Evolutionary conservation across 2,797 vertebrate species (phyloP), one percentile per base, ranked within the genome.

Genomic region (Hafferia zeledoni): DNA sequence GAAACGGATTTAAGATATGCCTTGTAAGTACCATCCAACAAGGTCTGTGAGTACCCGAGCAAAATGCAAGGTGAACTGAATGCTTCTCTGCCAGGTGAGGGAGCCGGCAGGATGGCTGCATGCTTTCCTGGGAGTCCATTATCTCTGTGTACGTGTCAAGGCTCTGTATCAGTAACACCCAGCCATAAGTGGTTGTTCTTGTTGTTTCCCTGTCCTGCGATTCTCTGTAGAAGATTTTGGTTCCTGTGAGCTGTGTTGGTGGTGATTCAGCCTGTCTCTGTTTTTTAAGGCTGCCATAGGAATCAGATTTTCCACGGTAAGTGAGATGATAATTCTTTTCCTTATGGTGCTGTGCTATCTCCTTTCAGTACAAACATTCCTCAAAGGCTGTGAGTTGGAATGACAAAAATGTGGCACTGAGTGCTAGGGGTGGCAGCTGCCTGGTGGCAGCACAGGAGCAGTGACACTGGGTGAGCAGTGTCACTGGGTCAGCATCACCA

Each of bases 261-360:
- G 87, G 47, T 20, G 61, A 87, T 80, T 87, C 74, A 90, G 65
- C 57, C 60, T 60, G 24, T 49, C 60, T 87, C 55, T 23, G 39
- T 82, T 89, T 86, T 68, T 69, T 47, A 87, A 70, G 67, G 44
- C 80, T 83, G 50, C 77, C 0, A 0, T 39, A 52, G 69, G 55
- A 61, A 49, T 41, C 46, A 3, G 19, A 23, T 67, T 75, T 57
- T 55, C 49, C 69, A 18, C 1, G 1, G 31, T 33, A 20, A 72
- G 44, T 9, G 49, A 83, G 69, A 41, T 35, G 14, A 37, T 60
- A 27, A 52, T 61, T 83, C 82, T 90, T 92, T 71, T 89, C 70
- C 43, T 95, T 23, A 13, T 3, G 91, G 92, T 90, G 89, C 89
- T 92, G 79, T 5, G 11, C 72, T 69, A 23, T 65, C 82, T 83